phyloP scores from a whole-genome alignment of 2,113 vertebrate genomes.

The Nerophis ophidion region DNA sequence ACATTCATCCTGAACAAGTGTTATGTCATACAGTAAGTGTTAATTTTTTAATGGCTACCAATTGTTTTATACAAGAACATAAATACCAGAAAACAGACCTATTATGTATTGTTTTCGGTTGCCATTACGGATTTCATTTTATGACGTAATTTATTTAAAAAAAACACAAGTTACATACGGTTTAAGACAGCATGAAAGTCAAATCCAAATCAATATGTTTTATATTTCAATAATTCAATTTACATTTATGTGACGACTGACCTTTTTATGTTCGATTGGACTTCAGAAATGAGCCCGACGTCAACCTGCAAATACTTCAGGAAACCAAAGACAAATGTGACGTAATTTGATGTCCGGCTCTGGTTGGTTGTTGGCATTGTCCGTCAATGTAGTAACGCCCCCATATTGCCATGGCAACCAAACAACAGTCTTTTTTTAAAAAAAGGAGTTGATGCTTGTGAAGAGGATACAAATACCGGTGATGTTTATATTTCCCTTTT shows the following conservation, averaged over 20 bases:
- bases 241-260: neutral
- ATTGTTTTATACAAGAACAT: too few species aligned
- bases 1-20: too few species aligned
- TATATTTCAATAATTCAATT: too few species aligned
- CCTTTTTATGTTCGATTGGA: neutral
- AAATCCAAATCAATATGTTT: too few species aligned
- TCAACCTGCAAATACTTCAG: constrained; percentile 6
- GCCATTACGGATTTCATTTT: too few species aligned
- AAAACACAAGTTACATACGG: too few species aligned
- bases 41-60: too few species aligned
- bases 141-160: too few species aligned
- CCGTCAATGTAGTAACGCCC: neutral
- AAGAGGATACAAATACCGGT: constrained; percentile 13
- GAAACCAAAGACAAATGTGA: fast-evolving
- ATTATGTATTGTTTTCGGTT: too few species aligned
- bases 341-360: neutral
- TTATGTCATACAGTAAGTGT: too few species aligned
- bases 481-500: constrained; percentile 6
- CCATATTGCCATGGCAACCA: constrained; percentile 47
- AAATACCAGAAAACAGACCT: too few species aligned
- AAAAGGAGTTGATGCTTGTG: too few species aligned
- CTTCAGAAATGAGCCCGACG: neutral
- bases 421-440: constrained; percentile 16
- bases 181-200: neutral
- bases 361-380: constrained; percentile 38